Percentiles rank a stretch among this genome's conserved stretches.
Conservation (phyloP, 1,140 invertebrate species). For the Diprion similis region DNA sequence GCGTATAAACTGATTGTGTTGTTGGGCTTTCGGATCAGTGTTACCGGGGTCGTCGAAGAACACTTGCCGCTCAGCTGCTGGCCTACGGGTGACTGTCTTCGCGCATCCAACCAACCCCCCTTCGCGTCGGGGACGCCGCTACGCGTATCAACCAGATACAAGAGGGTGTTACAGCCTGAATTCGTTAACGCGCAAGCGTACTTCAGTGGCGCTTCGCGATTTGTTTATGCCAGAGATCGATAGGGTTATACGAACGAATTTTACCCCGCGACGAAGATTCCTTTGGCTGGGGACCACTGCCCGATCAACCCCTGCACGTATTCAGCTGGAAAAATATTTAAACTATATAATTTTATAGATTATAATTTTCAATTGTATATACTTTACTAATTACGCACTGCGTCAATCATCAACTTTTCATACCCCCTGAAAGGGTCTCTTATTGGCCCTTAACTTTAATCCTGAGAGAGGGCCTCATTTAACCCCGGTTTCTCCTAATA, state of each 20-base stretch:
- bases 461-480: too few species aligned
- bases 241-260: background rate
- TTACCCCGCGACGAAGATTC: background rate
- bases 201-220: background rate
- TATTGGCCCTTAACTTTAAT: too few species aligned
- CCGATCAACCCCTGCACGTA: background rate
- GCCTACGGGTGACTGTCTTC: constrained; percentile 22
- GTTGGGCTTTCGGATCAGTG: background rate
- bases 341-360: background rate
- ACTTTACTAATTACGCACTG: background rate
- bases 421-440: background rate
- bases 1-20: background rate
- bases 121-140: background rate
- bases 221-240: background rate
- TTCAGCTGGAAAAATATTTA: background rate
- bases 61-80: constrained; percentile 15
- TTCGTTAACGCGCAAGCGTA: background rate
- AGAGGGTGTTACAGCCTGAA: background rate
- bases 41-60: constrained; percentile 32
- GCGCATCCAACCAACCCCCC: background rate
- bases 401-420: background rate
- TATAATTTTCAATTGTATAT: background rate
- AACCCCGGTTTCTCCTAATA: too few species aligned
- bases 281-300: background rate
- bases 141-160: background rate